Conservation (phyloP, 2,113 vertebrate species). For the Psittacara wagleri region DNA sequence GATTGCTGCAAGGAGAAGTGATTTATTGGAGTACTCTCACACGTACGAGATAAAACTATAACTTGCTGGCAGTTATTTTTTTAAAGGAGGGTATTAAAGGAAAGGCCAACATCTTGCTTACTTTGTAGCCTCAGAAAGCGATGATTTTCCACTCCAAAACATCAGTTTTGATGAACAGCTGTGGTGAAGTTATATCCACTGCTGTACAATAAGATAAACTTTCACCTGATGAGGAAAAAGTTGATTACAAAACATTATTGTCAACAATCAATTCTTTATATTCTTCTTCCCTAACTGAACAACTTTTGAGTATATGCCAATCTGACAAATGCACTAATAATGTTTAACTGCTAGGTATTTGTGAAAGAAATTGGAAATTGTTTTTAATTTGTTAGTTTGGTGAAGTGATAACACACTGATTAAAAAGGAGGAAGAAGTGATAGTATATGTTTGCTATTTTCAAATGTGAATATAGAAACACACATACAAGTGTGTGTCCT, state of each 20-base stretch:
- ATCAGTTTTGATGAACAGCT: slow-evolving; percentile 69
- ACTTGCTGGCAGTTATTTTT: slow-evolving; percentile 62
- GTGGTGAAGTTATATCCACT: slow-evolving; percentile 67
- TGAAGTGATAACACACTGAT: slow-evolving; percentile 53
- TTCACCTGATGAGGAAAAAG: slow-evolving; percentile 72
- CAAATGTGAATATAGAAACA: slow-evolving; percentile 38
- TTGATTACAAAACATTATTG: slow-evolving; percentile 71
- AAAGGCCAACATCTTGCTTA: slow-evolving; percentile 64
- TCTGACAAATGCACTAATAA: slow-evolving; percentile 74
- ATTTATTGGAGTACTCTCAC: slow-evolving; percentile 73
- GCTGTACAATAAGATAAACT: slow-evolving; percentile 71
- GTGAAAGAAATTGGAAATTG: slow-evolving; percentile 70
- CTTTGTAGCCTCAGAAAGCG: slow-evolving; percentile 39
- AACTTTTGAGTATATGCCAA: slow-evolving; percentile 73
- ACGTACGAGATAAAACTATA: slow-evolving; percentile 71
- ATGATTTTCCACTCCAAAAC: slow-evolving; percentile 66
- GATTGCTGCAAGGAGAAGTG: slow-evolving; percentile 68
- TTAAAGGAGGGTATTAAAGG: slow-evolving; percentile 39
- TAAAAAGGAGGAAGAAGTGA: background rate
- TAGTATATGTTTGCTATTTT: slow-evolving; percentile 36
- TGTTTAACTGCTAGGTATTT: slow-evolving; percentile 72
- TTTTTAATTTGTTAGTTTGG: slow-evolving; percentile 71
- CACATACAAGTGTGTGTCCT: background rate
- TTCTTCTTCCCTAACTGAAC: slow-evolving; percentile 73
- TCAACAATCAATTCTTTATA: slow-evolving; percentile 60